Evolutionary conservation across 2,797 vertebrate genomes (phyloP).

Genomic region (Rhyacichthys aspro): DNA sequence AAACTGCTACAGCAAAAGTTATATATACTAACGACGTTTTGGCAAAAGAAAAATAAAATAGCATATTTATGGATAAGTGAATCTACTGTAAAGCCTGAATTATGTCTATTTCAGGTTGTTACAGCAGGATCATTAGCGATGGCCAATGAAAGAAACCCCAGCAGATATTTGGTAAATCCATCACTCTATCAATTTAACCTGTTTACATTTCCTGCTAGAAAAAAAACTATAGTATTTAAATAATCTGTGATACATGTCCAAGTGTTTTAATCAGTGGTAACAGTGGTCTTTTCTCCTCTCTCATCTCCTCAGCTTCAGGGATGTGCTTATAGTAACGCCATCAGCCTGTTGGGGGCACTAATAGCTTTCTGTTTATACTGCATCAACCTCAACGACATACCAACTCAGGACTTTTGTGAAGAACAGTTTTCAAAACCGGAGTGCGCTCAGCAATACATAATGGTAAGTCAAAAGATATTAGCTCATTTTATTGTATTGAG

Average conservation of each 20-base stretch:
- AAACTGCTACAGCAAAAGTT: no score
- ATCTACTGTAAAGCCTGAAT: no score
- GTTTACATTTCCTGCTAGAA: background rate
- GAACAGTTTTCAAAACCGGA: accelerated
- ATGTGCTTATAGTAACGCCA: constrained; percentile 64
- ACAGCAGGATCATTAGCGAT: constrained; percentile 72
- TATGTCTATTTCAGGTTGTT: constrained; percentile 63
- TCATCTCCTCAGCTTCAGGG: constrained; percentile 57
- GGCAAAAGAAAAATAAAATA: no score
- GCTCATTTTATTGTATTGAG: background rate
- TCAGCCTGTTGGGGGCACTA: constrained; percentile 62
- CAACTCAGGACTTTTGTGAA: accelerated
- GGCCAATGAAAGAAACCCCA: constrained; percentile 70
- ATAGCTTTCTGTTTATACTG: constrained; percentile 69
- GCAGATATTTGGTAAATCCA: constrained; percentile 59
- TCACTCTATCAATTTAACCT: background rate
- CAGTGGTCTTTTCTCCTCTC: background rate
- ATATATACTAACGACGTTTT: background rate
- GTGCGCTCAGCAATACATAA: constrained; percentile 6
- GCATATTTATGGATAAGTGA: no score
- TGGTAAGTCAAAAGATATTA: constrained; percentile 37
- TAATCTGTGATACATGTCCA: background rate
- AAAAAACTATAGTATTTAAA: background rate
- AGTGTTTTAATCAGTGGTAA: background rate
- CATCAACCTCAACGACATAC: constrained; percentile 15